phyloP scores from a whole-genome alignment of 2,888 invertebrate species.

The Aelia acuminata region DNA sequence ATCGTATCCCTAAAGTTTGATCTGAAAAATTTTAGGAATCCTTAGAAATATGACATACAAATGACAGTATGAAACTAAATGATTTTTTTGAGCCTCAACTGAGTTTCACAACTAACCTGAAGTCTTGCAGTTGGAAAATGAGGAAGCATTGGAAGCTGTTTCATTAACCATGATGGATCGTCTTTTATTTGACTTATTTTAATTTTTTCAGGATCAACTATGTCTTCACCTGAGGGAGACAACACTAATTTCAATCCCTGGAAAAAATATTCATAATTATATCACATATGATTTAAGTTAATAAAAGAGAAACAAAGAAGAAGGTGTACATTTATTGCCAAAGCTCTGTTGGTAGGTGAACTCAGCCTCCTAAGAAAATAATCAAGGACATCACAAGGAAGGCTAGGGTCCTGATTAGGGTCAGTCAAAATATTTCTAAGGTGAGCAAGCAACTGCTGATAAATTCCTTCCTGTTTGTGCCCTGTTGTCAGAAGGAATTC shows the following conservation, averaged over 20 bases:
- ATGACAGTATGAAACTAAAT: too few species aligned
- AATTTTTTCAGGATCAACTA: slow-evolving; percentile 68
- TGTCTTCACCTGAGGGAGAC: slow-evolving; percentile 71
- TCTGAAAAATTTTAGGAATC: too few species aligned
- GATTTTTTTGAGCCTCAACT: too few species aligned
- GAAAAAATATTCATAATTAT: slow-evolving; percentile 60
- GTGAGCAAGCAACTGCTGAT: slow-evolving; percentile 81
- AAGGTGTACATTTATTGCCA: slow-evolving; percentile 77
- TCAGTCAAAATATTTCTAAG: slow-evolving; percentile 75
- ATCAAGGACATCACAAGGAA: slow-evolving; percentile 88
- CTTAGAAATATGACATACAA: too few species aligned
- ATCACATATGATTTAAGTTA: neutral
- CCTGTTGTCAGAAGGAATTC: slow-evolving; percentile 87
- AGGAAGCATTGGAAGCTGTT: slow-evolving; percentile 80
- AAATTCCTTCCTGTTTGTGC: slow-evolving; percentile 79
- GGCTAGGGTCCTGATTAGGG: slow-evolving; percentile 72
- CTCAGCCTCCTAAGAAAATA: slow-evolving; percentile 90
- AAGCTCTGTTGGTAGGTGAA: slow-evolving; percentile 82
- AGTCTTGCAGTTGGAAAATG: slow-evolving; percentile 82
- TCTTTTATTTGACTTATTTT: slow-evolving; percentile 67
- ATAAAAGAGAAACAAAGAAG: neutral
- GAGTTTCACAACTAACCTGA: slow-evolving; percentile 71
- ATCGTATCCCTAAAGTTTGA: too few species aligned
- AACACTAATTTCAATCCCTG: slow-evolving; percentile 82
- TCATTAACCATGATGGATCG: slow-evolving; percentile 74